These are phyloP conservation scores for Cyclina sinensis DNA, from an alignment of 1,140 invertebrate species.

Conservation along the genomic window DNA sequence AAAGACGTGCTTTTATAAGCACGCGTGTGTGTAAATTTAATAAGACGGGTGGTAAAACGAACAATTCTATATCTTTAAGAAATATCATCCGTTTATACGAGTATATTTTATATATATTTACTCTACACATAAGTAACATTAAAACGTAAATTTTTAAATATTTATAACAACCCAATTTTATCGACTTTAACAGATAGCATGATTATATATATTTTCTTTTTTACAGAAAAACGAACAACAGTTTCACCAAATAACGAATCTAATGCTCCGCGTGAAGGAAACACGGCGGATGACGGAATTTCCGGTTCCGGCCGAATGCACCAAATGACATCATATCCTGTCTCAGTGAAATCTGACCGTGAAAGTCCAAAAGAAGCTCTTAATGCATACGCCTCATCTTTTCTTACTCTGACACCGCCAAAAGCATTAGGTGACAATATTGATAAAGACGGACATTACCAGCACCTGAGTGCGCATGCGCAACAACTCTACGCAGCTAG, in stretches of 20 bases:
- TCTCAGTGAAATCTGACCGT: conserved; percentile 48
- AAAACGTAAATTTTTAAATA: too few relatives aligned
- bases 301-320: conserved; percentile 61
- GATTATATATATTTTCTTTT: background rate
- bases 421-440: conserved; percentile 54
- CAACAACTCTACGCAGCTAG: conserved; percentile 51
- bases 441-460: conserved; percentile 61
- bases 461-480: conserved; percentile 61
- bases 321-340: conserved; percentile 62
- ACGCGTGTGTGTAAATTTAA: too few relatives aligned
- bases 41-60: too few relatives aligned
- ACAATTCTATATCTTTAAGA: too few relatives aligned
- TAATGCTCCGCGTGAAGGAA: conserved; percentile 33
- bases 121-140: too few relatives aligned
- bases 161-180: too few relatives aligned
- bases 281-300: conserved; percentile 22
- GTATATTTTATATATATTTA: too few relatives aligned
- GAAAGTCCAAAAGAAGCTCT: conserved; percentile 63
- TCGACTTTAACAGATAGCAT: too few relatives aligned
- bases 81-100: too few relatives aligned
- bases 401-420: conserved; percentile 64
- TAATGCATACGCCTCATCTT: conserved; percentile 57
- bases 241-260: conserved; percentile 47
- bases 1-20: too few relatives aligned
- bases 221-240: conserved; percentile 53